phyloP scores from a whole-genome alignment of 2,888 invertebrate species.

The Plagiodera versicolora region DNA sequence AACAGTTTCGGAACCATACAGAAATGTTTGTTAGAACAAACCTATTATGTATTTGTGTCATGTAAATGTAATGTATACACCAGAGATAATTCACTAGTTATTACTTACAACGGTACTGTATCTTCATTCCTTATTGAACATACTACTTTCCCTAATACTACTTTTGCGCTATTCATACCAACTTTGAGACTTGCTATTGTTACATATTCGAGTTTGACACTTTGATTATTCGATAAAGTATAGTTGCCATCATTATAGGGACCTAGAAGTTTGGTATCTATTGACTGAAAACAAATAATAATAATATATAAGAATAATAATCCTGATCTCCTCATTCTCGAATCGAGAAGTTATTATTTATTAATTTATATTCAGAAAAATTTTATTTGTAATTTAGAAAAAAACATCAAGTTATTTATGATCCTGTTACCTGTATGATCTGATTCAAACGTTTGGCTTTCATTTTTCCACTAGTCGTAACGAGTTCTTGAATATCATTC shows the following conservation, averaged over 20 bases:
- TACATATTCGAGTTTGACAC: conserved; percentile 57
- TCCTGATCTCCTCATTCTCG: not conserved
- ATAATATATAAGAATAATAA: not conserved
- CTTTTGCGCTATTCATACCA: conserved; percentile 68
- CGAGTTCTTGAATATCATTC: conserved; percentile 64
- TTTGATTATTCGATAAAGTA: conserved; percentile 56
- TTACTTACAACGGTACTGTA: conserved; percentile 76
- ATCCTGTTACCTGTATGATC: conserved; percentile 65
- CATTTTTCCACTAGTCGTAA: conserved; percentile 70
- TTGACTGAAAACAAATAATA: conserved; percentile 54
- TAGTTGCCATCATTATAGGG: conserved; percentile 65
- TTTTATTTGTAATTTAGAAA: not conserved
- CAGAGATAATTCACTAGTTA: too few species aligned
- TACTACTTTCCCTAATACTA: conserved; percentile 77
- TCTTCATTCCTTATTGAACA: conserved; percentile 77
- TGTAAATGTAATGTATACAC: too few species aligned
- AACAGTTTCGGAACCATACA: too few species aligned
- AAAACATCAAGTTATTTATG: too few species aligned
- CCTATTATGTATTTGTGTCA: too few species aligned
- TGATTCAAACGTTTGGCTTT: conserved; percentile 72
- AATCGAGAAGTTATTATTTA: too few species aligned
- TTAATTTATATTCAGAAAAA: too few species aligned
- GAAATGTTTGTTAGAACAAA: too few species aligned
- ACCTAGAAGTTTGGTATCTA: conserved; percentile 70
- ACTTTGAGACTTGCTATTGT: conserved; percentile 60